A percentile compares a stretch with the other conserved stretches of the same genome.
phyloP scores from a whole-genome alignment of 2,888 invertebrate genomes.

The Drosophila engyochracea region DNA sequence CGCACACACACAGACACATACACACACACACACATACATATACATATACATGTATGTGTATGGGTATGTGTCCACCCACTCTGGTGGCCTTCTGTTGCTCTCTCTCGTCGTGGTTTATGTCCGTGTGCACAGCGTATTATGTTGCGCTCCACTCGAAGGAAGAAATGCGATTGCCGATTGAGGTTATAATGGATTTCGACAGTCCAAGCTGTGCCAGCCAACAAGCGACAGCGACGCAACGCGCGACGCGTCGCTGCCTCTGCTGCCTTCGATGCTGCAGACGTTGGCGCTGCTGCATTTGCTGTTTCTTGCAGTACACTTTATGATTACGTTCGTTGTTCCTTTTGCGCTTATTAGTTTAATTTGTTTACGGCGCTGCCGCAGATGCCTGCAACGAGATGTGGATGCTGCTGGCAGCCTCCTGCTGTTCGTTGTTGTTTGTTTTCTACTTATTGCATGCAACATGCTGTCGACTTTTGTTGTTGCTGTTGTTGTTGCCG shows the following conservation, averaged over 20 bases:
- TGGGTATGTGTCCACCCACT: conserved; percentile 13
- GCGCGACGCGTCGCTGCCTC: conserved; percentile 22
- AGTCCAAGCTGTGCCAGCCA: conserved; percentile 72
- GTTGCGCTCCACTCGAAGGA: conserved; percentile 78
- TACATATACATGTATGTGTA: background rate
- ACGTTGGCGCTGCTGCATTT: conserved; percentile 23
- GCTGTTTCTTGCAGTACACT: conserved; percentile 57
- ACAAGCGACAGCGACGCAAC: conserved; percentile 34
- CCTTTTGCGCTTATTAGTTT: conserved; percentile 77
- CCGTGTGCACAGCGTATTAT: conserved; percentile 52
- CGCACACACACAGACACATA: conserved; percentile 16
- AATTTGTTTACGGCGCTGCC: conserved; percentile 68
- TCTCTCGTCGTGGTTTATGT: conserved; percentile 50
- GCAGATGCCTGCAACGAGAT: conserved; percentile 43
- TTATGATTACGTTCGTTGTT: conserved; percentile 70
- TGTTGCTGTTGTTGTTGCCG: conserved; percentile 42
- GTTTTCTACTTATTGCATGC: conserved; percentile 65
- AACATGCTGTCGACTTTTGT: conserved; percentile 70
- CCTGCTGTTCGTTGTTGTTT: conserved; percentile 29
- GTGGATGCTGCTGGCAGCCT: conserved; percentile 32
- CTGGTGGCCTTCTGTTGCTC: conserved; percentile 11
- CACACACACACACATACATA: background rate
- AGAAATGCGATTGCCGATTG: conserved; percentile 82
- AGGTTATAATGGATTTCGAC: conserved; percentile 83
- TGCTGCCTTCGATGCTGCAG: conserved; percentile 30